Percentiles rank a stretch among this genome's conserved stretches.
phyloP scores from a whole-genome alignment of 64 coral and sea anemone genomes.

The Hydrozoanthus tunicans region DNA sequence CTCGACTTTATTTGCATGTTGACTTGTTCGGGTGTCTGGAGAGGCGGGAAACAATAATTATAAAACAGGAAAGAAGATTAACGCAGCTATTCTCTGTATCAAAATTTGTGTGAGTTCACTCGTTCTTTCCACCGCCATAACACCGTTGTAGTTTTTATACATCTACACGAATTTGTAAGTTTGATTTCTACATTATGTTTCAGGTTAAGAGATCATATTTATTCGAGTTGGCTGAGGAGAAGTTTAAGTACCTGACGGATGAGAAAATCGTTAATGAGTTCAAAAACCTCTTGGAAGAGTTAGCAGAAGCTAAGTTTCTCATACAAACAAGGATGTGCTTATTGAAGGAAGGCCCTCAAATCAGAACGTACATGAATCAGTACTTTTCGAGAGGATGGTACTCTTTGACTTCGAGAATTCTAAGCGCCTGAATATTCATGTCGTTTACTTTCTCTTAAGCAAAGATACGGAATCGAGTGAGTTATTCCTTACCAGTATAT shows the following conservation, averaged over 20 bases:
- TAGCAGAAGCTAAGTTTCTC: not conserved
- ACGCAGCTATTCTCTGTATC: constrained; percentile 9
- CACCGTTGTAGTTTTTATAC: not conserved
- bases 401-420: constrained; percentile 58
- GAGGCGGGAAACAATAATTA: constrained; percentile 60
- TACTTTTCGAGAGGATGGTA: constrained; percentile 18
- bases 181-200: not conserved
- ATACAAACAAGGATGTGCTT: constrained; percentile 6
- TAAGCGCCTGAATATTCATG: constrained; percentile 61
- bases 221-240: constrained; percentile 48
- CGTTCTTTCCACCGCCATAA: constrained; percentile 1
- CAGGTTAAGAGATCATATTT: constrained; percentile 54
- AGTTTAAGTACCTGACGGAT: constrained; percentile 49
- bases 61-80: constrained; percentile 44
- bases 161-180: not conserved
- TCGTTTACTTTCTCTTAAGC: constrained; percentile 85
- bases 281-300: constrained; percentile 3
- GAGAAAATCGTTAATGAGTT: constrained; percentile 23
- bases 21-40: constrained; percentile 56
- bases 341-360: not conserved
- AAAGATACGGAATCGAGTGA: constrained; percentile 98
- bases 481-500: constrained; percentile 90
- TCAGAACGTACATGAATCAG: not conserved
- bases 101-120: constrained; percentile 21
- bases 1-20: constrained; percentile 42